These are phyloP conservation scores for Lasioglossum villosulum DNA, from an alignment of 2,888 invertebrate species.

Conservation along the genomic window DNA sequence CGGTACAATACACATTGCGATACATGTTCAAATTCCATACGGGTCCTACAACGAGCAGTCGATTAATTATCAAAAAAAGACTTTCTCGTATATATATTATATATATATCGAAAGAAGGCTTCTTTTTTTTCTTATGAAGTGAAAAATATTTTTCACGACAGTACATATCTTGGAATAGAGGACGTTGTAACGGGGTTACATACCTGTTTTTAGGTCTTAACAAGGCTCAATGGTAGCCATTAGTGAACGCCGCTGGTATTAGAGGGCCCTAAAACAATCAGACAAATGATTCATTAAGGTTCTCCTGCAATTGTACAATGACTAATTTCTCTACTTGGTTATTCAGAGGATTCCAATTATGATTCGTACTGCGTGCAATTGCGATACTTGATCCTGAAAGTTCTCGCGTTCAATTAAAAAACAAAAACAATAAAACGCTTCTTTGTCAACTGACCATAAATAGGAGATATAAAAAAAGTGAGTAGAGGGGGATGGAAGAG, in stretches of 20 bases:
- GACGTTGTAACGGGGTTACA: slow-evolving; percentile 53
- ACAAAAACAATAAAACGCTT: background rate
- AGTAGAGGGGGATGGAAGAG: background rate
- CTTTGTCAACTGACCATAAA: background rate
- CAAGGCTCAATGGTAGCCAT: slow-evolving; percentile 96
- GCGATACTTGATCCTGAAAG: slow-evolving; percentile 87
- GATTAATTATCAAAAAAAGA: slow-evolving; percentile 1
- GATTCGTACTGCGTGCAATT: slow-evolving; percentile 85
- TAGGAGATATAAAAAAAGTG: slow-evolving; percentile 19
- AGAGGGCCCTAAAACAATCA: slow-evolving; percentile 94
- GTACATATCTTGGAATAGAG: background rate
- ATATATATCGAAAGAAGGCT: background rate
- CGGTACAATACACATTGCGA: background rate
- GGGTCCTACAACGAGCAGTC: background rate
- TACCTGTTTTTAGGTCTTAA: slow-evolving; percentile 84
- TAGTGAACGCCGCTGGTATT: slow-evolving; percentile 99
- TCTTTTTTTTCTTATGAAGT: too few species aligned
- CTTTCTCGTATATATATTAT: background rate
- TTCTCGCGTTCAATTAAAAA: slow-evolving; percentile 77
- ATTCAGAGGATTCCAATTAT: slow-evolving; percentile 35
- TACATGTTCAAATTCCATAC: slow-evolving; percentile 15
- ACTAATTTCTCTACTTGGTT: slow-evolving; percentile 30
- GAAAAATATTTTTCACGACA: slow-evolving; percentile 16
- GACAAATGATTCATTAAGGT: slow-evolving; percentile 50
- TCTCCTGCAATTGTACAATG: slow-evolving; percentile 8